A percentile compares a stretch with the other conserved stretches of the same genome.
Evolutionary conservation across 2,797 vertebrate species (phyloP).

Genomic region (Channallabes apus): DNA sequence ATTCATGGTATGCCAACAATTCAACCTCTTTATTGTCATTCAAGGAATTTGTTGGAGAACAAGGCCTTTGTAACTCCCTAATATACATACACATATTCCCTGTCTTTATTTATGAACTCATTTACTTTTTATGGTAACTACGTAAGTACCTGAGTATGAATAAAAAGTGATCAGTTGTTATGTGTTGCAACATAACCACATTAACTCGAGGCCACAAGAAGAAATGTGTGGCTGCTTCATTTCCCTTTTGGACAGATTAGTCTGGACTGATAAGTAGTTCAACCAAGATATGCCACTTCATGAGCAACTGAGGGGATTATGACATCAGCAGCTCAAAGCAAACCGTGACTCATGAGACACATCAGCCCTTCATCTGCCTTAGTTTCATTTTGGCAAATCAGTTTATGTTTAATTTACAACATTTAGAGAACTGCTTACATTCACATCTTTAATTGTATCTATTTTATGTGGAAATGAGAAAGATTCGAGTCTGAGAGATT

Average conservation of each 20-base stretch:
- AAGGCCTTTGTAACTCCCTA: background rate
- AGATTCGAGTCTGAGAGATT: background rate
- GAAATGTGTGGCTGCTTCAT: background rate
- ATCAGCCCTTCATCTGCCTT: background rate
- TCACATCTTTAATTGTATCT: background rate
- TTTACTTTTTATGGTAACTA: background rate
- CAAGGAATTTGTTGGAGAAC: background rate
- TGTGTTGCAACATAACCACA: background rate
- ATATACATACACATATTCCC: no score
- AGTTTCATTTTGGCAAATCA: constrained; percentile 5
- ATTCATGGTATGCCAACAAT: no score
- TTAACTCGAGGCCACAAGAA: background rate
- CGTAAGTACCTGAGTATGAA: background rate
- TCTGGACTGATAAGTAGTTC: background rate
- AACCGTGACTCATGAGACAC: background rate
- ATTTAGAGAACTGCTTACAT: background rate
- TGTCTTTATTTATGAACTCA: background rate
- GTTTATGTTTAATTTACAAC: background rate
- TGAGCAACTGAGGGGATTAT: background rate
- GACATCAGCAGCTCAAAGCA: background rate
- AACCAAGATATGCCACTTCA: background rate
- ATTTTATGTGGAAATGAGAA: background rate
- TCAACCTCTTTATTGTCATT: background rate
- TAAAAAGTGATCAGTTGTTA: background rate
- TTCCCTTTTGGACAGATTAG: background rate